phyloP scores from a whole-genome alignment of 2,113 vertebrate genomes.

The Sprattus sprattus region DNA sequence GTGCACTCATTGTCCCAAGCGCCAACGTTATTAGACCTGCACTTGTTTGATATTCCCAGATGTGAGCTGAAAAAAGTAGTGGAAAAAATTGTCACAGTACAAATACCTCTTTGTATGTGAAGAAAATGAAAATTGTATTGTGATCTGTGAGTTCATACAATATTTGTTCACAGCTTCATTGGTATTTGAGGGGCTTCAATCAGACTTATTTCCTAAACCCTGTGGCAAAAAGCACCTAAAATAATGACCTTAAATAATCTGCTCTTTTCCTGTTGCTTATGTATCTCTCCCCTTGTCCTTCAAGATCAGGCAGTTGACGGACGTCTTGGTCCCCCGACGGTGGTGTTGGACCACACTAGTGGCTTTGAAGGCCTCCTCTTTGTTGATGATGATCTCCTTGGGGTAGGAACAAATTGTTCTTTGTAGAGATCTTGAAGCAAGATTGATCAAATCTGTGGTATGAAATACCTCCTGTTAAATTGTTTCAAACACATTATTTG shows the following conservation, averaged over 20 bases:
- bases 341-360: slow-evolving; percentile 93
- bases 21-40: too few relatives aligned
- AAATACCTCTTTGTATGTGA: too few relatives aligned
- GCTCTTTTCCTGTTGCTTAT: not conserved
- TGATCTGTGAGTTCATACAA: too few relatives aligned
- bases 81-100: too few relatives aligned
- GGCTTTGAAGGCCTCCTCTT: slow-evolving; percentile 95
- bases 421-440: not conserved
- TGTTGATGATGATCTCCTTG: slow-evolving; percentile 94
- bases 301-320: slow-evolving; percentile 76
- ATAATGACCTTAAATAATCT: not conserved
- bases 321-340: slow-evolving; percentile 85
- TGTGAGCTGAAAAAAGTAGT: too few relatives aligned
- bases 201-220: too few relatives aligned
- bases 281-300: not conserved
- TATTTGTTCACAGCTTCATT: too few relatives aligned
- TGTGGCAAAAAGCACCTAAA: not conserved
- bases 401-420: slow-evolving; percentile 74
- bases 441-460: not conserved
- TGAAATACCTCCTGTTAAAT: not conserved
- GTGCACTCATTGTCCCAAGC: too few relatives aligned
- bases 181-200: too few relatives aligned
- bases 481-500: not conserved
- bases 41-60: too few relatives aligned
- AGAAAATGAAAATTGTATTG: too few relatives aligned